Evolutionary conservation across 2,888 invertebrate genomes (phyloP).

Genomic region (Branchellion lobata): DNA sequence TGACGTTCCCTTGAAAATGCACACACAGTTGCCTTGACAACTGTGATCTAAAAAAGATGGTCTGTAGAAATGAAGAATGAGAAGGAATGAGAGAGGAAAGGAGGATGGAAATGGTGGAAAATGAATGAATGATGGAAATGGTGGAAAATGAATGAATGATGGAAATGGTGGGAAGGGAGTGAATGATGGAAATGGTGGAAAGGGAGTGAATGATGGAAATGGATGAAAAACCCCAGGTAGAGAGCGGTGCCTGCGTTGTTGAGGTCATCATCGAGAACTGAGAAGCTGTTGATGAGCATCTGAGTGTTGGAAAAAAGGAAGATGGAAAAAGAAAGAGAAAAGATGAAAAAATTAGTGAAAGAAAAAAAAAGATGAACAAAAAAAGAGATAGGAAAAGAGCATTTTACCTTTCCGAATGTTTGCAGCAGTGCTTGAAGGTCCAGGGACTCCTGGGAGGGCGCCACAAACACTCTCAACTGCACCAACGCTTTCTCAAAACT

Average conservation of each 20-base stretch:
- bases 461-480: slow-evolving; percentile 73
- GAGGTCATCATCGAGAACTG: slow-evolving; percentile 80
- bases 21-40: slow-evolving; percentile 82
- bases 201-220: no score
- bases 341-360: no score
- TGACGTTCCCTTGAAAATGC: slow-evolving; percentile 79
- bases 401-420: slow-evolving; percentile 85
- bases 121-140: no score
- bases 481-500: slow-evolving; percentile 75
- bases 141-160: no score
- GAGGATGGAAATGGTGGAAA: no score
- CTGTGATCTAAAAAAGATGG: slow-evolving; percentile 86
- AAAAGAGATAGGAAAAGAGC: no score
- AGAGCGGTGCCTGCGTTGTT: slow-evolving; percentile 81
- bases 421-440: slow-evolving; percentile 77
- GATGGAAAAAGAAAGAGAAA: no score
- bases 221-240: slow-evolving; percentile 70
- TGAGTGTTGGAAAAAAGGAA: no score
- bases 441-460: slow-evolving; percentile 70
- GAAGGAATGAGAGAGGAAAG: no score
- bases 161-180: no score
- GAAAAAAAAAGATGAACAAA: slow-evolving; percentile 64
- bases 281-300: slow-evolving; percentile 87
- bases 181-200: no score
- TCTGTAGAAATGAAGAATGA: no score